These are phyloP conservation scores for Diglossa cyanea DNA, from an alignment of 2,797 vertebrate species.

Conservation along the genomic window DNA sequence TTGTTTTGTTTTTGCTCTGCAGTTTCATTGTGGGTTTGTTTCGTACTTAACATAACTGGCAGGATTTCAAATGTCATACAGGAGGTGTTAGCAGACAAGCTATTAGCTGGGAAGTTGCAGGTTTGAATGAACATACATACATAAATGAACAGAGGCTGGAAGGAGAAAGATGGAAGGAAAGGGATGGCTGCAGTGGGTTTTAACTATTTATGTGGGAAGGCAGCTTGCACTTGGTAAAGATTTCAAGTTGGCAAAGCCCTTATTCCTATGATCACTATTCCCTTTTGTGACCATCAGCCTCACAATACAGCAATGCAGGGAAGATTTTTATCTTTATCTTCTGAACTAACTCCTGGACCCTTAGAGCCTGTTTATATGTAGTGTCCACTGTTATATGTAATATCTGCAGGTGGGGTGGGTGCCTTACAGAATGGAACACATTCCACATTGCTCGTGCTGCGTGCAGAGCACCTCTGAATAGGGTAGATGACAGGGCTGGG, in stretches of 20 bases:
- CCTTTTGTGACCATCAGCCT: neutral
- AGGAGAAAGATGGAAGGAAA: neutral
- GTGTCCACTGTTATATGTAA: rapidly evolving
- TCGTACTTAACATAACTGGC: neutral
- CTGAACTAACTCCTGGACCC: neutral
- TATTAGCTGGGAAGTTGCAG: neutral
- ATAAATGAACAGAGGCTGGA: neutral
- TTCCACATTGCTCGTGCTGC: neutral
- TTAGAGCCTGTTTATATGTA: rapidly evolving
- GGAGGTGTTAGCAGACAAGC: neutral
- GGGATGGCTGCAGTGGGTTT: neutral
- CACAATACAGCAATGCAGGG: neutral
- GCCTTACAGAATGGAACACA: neutral
- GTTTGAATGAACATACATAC: neutral
- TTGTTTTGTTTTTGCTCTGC: neutral
- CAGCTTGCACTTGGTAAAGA: neutral
- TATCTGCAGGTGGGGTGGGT: neutral
- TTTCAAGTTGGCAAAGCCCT: neutral
- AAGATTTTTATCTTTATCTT: neutral
- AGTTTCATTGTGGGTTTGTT: neutral
- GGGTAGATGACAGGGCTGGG: too few relatives aligned
- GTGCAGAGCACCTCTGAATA: neutral
- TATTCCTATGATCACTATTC: neutral
- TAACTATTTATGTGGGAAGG: neutral
- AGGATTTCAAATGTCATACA: neutral